phyloP scores from a whole-genome alignment of 2,113 vertebrate species.

The Morone saxatilis region DNA sequence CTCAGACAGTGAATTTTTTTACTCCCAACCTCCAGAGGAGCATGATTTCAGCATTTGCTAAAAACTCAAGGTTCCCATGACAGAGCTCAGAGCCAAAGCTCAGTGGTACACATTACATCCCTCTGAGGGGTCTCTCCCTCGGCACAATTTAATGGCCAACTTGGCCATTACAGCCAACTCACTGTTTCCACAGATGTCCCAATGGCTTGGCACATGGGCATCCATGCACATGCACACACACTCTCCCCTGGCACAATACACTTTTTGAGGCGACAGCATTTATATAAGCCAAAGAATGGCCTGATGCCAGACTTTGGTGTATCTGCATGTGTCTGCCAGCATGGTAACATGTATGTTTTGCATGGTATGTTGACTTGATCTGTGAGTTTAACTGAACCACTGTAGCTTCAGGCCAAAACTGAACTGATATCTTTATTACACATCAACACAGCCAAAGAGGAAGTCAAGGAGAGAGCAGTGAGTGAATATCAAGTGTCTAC shows the following conservation, averaged over 20 bases:
- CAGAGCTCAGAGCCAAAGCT: slow-evolving; percentile 52
- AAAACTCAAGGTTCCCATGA: slow-evolving; percentile 29
- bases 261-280: slow-evolving; percentile 31
- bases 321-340: slow-evolving; percentile 48
- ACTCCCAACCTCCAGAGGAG: not conserved
- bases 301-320: slow-evolving; percentile 15
- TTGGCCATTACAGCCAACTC: slow-evolving; percentile 63
- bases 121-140: slow-evolving; percentile 61
- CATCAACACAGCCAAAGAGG: not conserved
- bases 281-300: slow-evolving; percentile 37
- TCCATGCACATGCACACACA: slow-evolving; percentile 64
- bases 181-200: slow-evolving; percentile 75
- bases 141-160: slow-evolving; percentile 72
- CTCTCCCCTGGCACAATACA: slow-evolving; percentile 29
- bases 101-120: slow-evolving; percentile 72
- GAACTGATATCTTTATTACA: slow-evolving; percentile 37
- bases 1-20: not conserved
- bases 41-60: slow-evolving; percentile 29
- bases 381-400: not conserved
- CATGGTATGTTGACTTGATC: slow-evolving; percentile 5
- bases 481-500: slow-evolving; percentile 18
- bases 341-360: slow-evolving; percentile 44
- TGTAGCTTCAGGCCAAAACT: slow-evolving; percentile 35
- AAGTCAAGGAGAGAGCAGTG: not conserved
- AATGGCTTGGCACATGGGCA: slow-evolving; percentile 53